These are phyloP conservation scores for Acleris sparsana DNA, from an alignment of 2,888 invertebrate genomes.

Conservation along the genomic window DNA sequence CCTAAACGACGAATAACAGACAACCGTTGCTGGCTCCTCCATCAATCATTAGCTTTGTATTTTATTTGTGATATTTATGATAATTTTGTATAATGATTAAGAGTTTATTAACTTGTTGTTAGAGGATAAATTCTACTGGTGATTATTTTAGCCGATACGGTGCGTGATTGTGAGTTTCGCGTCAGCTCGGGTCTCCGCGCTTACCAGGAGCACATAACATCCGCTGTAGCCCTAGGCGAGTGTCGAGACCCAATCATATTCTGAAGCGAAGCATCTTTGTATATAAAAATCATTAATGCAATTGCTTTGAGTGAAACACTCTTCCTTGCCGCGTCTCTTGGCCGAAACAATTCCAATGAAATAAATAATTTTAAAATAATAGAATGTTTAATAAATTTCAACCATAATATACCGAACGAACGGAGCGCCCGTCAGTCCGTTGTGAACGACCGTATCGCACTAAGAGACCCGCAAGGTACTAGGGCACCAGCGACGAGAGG, in stretches of 20 bases:
- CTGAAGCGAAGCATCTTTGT: constrained; percentile 25
- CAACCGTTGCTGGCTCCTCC: constrained; percentile 30
- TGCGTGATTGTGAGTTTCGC: constrained; percentile 50
- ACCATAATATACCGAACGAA: not conserved
- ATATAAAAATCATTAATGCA: constrained; percentile 32
- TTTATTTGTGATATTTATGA: constrained; percentile 81
- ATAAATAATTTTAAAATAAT: not conserved
- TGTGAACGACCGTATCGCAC: constrained; percentile 1
- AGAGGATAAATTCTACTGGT: constrained; percentile 73
- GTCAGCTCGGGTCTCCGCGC: constrained; percentile 27
- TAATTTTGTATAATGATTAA: constrained; percentile 77
- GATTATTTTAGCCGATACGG: constrained; percentile 63
- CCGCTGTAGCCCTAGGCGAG: not conserved
- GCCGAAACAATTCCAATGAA: constrained; percentile 2
- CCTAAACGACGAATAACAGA: constrained; percentile 4
- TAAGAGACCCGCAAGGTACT: not conserved
- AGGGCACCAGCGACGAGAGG: constrained; percentile 35
- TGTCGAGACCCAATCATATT: constrained; percentile 22
- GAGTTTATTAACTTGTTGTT: constrained; percentile 77
- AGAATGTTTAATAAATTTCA: not conserved
- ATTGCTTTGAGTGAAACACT: constrained; percentile 31
- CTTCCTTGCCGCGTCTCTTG: constrained; percentile 24
- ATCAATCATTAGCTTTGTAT: constrained; percentile 55
- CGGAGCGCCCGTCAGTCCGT: not conserved
- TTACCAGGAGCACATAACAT: not conserved